Evolutionary conservation across 2,113 vertebrate species (phyloP), one percentile per base, ranked within the genome.

Genomic region (Scomber scombrus): DNA sequence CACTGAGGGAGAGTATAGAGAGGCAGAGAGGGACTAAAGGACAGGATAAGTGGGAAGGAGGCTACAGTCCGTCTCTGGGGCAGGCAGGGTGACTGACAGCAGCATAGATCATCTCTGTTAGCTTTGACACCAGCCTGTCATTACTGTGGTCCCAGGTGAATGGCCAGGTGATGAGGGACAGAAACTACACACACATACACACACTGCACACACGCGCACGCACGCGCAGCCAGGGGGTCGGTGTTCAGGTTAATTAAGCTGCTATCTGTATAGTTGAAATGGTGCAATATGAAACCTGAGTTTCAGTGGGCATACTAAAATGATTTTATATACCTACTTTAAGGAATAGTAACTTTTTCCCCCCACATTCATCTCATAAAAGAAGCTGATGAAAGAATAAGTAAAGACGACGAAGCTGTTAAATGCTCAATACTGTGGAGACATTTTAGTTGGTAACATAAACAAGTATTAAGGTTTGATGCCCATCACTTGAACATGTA

Each of bases 41-140:
- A 65, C n/a, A 61, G 21, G 54, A 51, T 56, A 74, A 70, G 52
- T 63, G 43, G 29, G 40, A 7, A 47, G 73, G 31, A 46, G 56
- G 64, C 40, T 65, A 43, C 8, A 67, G 64, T 21, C 58, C 51
- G 69, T 80, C 26, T 75, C 11, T 3, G 29, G 4, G 54, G 55
- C 51, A 70, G 51, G 49, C 15, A 79, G 57, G 61, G 40, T 9
- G n/a, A 55, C 56, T 67, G 71, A 79, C 62, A 69, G 73, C 51
- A 74, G 14, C 14, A 4, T 61, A 71, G 55, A 82, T 86, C 65
- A 75, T 67, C 50, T 72, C 29, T 67, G 10, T 75, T 71, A 71
- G 43, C 64, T 77, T 72, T 81, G 18, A 83, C 46, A 68, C 31
- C 34, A 14, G 45, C 51, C 21, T 76, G 58, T 81, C 64, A 70